Conservation (phyloP, 2,113 vertebrate species). For the Leptosomus discolor region DNA sequence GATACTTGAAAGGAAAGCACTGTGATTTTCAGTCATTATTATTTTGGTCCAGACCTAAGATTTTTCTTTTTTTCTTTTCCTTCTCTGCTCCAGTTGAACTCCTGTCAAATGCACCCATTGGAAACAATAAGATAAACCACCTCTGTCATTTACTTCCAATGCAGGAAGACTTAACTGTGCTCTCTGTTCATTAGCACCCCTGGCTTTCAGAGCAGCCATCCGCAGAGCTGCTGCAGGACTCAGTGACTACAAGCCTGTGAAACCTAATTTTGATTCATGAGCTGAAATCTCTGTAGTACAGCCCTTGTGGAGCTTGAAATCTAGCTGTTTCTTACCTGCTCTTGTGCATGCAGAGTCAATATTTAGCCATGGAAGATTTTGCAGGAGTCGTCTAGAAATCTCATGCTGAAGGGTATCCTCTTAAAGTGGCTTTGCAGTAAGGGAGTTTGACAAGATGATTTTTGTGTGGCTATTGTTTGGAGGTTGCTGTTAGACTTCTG, state of each 20-base stretch:
- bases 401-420: not conserved
- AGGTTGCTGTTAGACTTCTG: not conserved
- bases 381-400: not conserved
- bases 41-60: constrained; percentile 44
- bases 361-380: not conserved
- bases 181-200: constrained; percentile 43
- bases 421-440: not conserved
- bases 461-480: not conserved
- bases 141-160: constrained; percentile 64
- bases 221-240: constrained; percentile 40
- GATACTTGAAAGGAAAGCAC: not conserved
- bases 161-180: constrained; percentile 56
- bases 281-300: constrained; percentile 28
- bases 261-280: constrained; percentile 54
- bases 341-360: not conserved
- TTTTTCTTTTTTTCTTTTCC: not conserved
- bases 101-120: constrained; percentile 50
- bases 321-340: not conserved
- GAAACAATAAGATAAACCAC: constrained; percentile 68
- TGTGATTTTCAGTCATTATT: constrained; percentile 26
- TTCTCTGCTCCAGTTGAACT: not conserved
- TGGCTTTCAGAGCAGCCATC: constrained; percentile 33
- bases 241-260: constrained; percentile 10
- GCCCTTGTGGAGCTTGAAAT: not conserved
- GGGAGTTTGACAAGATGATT: not conserved